These are phyloP conservation scores for Noctua janthina DNA, from an alignment of 2,888 invertebrate genomes.

Conservation along the genomic window DNA sequence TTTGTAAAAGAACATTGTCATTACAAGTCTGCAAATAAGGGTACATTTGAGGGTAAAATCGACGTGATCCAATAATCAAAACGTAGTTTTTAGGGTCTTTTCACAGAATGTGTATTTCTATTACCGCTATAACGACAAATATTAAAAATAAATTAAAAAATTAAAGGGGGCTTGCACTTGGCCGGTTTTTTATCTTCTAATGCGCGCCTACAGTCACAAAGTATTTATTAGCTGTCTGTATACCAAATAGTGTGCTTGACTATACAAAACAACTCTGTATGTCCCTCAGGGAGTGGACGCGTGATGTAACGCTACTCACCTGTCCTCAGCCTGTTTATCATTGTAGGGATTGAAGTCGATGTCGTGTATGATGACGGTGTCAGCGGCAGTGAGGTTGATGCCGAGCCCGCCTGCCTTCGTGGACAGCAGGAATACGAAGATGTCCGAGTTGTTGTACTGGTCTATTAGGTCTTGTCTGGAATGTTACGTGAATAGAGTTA, in stretches of 20 bases:
- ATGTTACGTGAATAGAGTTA: not conserved
- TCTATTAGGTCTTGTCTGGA: conserved; percentile 97
- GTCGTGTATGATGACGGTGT: conserved; percentile 98
- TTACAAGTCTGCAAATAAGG: not conserved
- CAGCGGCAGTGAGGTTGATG: conserved; percentile 98
- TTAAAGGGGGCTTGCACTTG: no score
- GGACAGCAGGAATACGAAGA: conserved; percentile 97
- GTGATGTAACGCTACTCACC: conserved; percentile 78
- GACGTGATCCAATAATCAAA: no score
- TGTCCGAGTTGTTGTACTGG: conserved; percentile 95
- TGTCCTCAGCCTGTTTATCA: conserved; percentile 99
- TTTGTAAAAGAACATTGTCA: not conserved
- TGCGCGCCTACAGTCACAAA: not conserved
- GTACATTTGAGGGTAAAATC: not conserved
- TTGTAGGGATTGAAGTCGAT: conserved; percentile 99
- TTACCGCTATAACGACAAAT: no score
- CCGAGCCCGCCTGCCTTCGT: conserved; percentile 99
- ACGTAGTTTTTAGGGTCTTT: no score
- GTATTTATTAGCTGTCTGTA: no score
- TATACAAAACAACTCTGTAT: no score
- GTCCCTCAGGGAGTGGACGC: rapidly evolving
- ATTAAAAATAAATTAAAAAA: no score
- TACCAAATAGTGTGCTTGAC: no score
- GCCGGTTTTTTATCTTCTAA: no score
- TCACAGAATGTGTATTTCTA: no score